Evolutionary conservation across 2,888 invertebrate genomes (phyloP).

Genomic region (Osmoderma eremita): DNA sequence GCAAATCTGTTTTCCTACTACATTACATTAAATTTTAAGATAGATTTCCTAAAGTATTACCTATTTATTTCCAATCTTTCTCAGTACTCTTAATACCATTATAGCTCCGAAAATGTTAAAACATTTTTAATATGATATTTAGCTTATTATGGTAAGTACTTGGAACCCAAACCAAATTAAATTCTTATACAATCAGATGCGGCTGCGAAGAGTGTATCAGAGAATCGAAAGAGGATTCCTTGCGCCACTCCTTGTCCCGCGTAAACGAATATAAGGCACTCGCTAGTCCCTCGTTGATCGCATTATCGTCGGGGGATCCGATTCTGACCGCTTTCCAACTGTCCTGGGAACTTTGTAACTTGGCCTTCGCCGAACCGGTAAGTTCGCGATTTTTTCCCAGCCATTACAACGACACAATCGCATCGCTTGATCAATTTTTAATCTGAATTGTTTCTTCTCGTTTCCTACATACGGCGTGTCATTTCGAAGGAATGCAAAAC

Average conservation of each 20-base stretch:
- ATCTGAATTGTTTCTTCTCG: neutral
- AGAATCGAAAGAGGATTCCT: slow-evolving; percentile 76
- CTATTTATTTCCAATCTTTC: no score
- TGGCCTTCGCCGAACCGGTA: slow-evolving; percentile 88
- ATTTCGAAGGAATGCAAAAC: slow-evolving; percentile 82
- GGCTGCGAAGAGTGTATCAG: slow-evolving; percentile 89
- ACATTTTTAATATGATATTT: neutral
- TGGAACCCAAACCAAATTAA: neutral
- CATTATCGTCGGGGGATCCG: slow-evolving; percentile 91
- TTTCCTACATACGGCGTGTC: neutral
- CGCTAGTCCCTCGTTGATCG: slow-evolving; percentile 93
- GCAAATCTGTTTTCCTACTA: no score
- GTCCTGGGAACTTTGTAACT: slow-evolving; percentile 91
- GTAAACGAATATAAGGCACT: slow-evolving; percentile 93
- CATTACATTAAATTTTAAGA: no score
- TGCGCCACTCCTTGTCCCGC: slow-evolving; percentile 86
- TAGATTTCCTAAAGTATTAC: no score
- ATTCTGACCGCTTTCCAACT: slow-evolving; percentile 93
- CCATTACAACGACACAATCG: neutral
- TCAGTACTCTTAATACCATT: no score
- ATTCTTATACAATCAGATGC: slow-evolving; percentile 68
- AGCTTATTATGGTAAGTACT: no score
- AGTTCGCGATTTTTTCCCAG: slow-evolving; percentile 35
- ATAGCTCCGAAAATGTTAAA: no score
- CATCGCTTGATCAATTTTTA: neutral